A percentile compares a stretch with the other conserved stretches of the same genome.
These are phyloP conservation scores for Sycobia sp. DNA, from an alignment of 1,140 invertebrate genomes.

Conservation along the genomic window DNA sequence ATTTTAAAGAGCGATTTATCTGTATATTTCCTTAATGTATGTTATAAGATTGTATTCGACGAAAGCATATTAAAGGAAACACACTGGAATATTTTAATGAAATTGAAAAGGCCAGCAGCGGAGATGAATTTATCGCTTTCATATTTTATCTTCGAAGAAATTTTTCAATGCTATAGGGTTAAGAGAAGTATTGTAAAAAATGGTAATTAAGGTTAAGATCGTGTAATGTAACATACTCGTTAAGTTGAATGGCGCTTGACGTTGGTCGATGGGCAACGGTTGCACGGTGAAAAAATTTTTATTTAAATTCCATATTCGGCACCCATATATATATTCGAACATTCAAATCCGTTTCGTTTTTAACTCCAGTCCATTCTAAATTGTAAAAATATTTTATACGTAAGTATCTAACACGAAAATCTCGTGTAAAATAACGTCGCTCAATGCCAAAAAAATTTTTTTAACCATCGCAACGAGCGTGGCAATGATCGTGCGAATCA, in stretches of 20 bases:
- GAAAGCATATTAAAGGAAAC: neutral
- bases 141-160: neutral
- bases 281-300: neutral
- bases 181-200: conserved; percentile 3
- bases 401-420: too few species aligned
- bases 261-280: neutral
- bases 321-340: too few species aligned
- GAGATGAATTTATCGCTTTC: conserved; percentile 6
- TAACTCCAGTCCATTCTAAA: too few species aligned
- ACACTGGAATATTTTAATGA: neutral
- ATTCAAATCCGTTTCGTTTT: too few species aligned
- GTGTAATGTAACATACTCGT: neutral
- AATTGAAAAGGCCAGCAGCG: neutral
- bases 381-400: too few species aligned
- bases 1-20: conserved; percentile 31
- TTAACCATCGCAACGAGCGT: too few species aligned
- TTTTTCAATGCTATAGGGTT: neutral
- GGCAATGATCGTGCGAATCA: too few species aligned
- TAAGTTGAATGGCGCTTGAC: neutral
- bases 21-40: conserved; percentile 24
- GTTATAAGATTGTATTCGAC: conserved; percentile 6
- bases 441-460: too few species aligned
- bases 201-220: neutral
- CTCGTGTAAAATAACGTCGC: too few species aligned
- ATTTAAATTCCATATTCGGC: too few species aligned